phyloP scores from a whole-genome alignment of 2,113 vertebrate species.

The Pteropus alecto region DNA sequence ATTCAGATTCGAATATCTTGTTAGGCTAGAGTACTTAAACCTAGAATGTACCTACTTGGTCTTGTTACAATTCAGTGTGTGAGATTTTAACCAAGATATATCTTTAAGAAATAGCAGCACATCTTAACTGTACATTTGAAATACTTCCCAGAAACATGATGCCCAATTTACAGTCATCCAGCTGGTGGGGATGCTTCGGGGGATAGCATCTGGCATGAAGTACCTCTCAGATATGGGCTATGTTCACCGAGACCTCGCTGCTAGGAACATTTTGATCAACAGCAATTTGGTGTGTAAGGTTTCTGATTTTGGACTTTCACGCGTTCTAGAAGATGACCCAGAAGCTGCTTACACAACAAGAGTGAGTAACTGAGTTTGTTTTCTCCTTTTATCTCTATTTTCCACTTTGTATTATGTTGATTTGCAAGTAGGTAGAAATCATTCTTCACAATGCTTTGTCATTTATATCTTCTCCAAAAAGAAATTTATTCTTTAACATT shows the following conservation, averaged over 20 bases:
- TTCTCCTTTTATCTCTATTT: neutral
- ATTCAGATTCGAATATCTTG: neutral
- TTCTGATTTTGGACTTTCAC: slow-evolving; percentile 97
- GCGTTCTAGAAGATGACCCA: slow-evolving; percentile 93
- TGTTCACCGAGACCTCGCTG: slow-evolving; percentile 90
- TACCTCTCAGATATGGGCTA: slow-evolving; percentile 94
- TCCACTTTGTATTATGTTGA: neutral
- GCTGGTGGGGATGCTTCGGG: slow-evolving; percentile 92
- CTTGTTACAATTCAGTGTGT: neutral
- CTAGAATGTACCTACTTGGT: neutral
- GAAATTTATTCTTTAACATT: neutral
- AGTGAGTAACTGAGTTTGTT: slow-evolving; percentile 76
- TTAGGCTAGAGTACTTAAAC: neutral
- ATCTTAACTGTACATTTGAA: slow-evolving; percentile 46
- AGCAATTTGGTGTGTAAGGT: slow-evolving; percentile 97
- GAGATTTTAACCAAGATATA: neutral
- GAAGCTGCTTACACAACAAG: slow-evolving; percentile 89
- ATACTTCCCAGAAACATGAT: slow-evolving; percentile 92
- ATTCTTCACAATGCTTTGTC: neutral
- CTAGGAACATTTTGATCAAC: slow-evolving; percentile 96
- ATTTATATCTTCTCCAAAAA: neutral
- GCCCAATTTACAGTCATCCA: slow-evolving; percentile 98
- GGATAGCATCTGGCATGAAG: slow-evolving; percentile 92
- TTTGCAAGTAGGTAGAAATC: neutral
- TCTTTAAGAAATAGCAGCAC: neutral